These are phyloP conservation scores for Chlamydotis undulata DNA, from an alignment of 2,113 vertebrate species.

Conservation along the genomic window DNA sequence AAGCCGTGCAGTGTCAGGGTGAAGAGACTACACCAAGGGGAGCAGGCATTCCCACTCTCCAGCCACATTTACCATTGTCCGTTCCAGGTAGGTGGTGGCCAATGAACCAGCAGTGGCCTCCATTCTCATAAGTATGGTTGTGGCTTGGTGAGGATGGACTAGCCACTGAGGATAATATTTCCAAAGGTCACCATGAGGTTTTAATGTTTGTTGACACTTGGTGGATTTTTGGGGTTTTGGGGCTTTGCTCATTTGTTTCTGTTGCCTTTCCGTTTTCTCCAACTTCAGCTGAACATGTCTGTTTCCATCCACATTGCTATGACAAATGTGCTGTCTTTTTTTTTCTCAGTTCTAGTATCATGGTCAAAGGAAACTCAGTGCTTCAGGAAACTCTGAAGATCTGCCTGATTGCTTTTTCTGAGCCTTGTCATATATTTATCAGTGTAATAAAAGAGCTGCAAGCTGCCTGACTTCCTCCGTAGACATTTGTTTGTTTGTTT, in stretches of 20 bases:
- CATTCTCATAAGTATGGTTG: not conserved
- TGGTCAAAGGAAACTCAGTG: not conserved
- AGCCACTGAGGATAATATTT: not conserved
- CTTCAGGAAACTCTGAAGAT: not conserved
- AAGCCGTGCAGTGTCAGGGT: rapidly evolving
- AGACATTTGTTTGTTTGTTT: not conserved
- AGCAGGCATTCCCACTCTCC: rapidly evolving
- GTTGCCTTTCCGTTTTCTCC: not conserved
- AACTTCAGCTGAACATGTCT: not conserved
- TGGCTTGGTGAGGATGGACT: not conserved
- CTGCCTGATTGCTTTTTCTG: not conserved
- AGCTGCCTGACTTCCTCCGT: not conserved
- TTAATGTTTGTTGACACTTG: not conserved
- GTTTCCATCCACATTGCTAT: not conserved
- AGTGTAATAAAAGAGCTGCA: not conserved
- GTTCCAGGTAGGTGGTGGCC: not conserved
- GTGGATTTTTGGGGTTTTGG: not conserved
- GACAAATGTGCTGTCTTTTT: not conserved
- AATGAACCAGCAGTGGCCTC: not conserved
- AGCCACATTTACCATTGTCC: rapidly evolving
- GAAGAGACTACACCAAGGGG: not conserved
- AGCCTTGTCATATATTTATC: not conserved
- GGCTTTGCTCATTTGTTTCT: not conserved
- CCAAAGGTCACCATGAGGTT: not conserved
- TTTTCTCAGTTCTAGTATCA: not conserved